Evolutionary conservation across 2,797 vertebrate genomes (phyloP), one percentile per base, ranked within the genome.

Genomic region (Gymnoscopelus braueri): DNA sequence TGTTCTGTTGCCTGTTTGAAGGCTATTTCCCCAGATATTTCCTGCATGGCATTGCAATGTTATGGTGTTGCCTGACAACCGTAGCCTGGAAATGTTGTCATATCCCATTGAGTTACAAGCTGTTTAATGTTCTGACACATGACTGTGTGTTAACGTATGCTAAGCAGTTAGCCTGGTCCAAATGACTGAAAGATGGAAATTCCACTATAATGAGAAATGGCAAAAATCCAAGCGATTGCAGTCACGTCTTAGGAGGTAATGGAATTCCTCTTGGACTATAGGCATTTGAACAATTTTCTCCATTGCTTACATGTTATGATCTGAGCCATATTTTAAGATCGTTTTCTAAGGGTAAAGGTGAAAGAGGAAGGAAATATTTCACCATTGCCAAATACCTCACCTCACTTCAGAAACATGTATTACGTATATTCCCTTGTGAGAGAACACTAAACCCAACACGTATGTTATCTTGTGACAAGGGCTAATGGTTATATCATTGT

Each of bases 31-130:
- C 44, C 44, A 67, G 64, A 69, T 58, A 68, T 77, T 82, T 85
- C 75, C 87, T 80, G 76, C 71, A 69, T 60, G 64, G 66, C 60
- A 5, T 12, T 63, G 69, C 47, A 10, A 26, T 89, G 84, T 92
- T 90, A 48, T 88, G 84, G 8, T 12, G 62, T 0, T 74, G 84
- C 88, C 88, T 82, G 79, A 86, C 76, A 87, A 90, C 86, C 64
- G 3, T 69, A 48, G 50, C 56, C 55, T 65, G 66, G 73, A 66
- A 75, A 70, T 66, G 57, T 9, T 65, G 55, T 56, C 68, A 67
- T 51, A 63, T 65, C 54, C 72, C 68, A 78, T 5, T 47, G 49
- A 63, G 73, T 71, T 63, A 71, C 51, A 67, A 72, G 74, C 66
- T 67, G 56, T 69, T 62, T 48, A 32, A 55, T 56, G 50, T 55